phyloP scores from a whole-genome alignment of 2,113 vertebrate genomes.

The Zapornia atra region DNA sequence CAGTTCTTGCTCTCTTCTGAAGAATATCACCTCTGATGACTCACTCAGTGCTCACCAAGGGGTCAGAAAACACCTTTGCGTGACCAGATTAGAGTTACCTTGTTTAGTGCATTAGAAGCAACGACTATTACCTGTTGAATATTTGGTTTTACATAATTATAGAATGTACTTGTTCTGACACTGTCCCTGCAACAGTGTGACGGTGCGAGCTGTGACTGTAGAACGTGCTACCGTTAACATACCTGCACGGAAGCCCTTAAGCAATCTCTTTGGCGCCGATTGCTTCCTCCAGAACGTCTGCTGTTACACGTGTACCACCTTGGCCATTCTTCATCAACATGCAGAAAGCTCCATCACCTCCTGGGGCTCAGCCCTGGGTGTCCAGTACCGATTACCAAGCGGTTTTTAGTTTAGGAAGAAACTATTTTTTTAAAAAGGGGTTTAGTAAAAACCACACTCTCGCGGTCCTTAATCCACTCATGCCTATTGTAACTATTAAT shows the following conservation, averaged over 20 bases:
- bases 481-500: not conserved
- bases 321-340: not conserved
- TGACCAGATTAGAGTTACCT: not conserved
- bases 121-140: not conserved
- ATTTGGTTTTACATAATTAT: constrained; percentile 12
- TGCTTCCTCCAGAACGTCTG: constrained; percentile 46
- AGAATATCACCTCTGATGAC: not conserved
- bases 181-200: constrained; percentile 1
- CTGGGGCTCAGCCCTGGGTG: constrained; percentile 47
- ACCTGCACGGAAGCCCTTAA: constrained; percentile 56
- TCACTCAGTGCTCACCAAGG: not conserved
- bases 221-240: constrained; percentile 49
- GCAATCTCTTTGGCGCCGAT: not conserved
- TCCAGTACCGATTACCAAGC: not conserved
- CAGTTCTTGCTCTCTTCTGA: constrained; percentile 62
- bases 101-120: constrained; percentile 4
- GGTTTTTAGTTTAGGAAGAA: constrained; percentile 67
- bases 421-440: constrained; percentile 63
- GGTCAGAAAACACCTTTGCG: not conserved
- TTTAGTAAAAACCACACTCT: not conserved
- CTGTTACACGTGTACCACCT: not conserved
- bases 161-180: constrained; percentile 55
- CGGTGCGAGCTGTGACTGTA: not conserved
- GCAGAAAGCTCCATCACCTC: not conserved
- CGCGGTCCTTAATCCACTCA: constrained; percentile 1